Evolutionary conservation across 2,888 invertebrate species (phyloP), one percentile per base, ranked within the genome.

Genomic region (Helobdella robusta): DNA sequence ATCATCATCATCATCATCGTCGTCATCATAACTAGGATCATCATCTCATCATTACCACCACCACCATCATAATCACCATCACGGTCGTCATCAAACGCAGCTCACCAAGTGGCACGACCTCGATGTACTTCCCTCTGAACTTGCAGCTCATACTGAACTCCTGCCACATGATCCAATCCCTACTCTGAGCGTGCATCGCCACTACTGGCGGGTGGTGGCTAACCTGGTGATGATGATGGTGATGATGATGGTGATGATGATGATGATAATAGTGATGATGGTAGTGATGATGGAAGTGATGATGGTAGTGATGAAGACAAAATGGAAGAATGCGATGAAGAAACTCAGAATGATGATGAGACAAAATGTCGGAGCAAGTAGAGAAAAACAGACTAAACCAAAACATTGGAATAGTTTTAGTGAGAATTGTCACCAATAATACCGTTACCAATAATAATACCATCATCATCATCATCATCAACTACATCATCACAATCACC

Each of bases 91-190:
- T n/a, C n/a, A n/a, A n/a, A n/a, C n/a, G n/a, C n/a, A n/a, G n/a
- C 68, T 68, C 59, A 77, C 86, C 86, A 69, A 84, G 76, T 23
- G 85, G 84, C 66, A 84, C 83, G 68, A 87, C 84, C 69, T 80
- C 81, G 69, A 98, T 85, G 82, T 97, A 98, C 83, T 97, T 97
- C 72, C 98, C 98, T 69, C 98, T 85, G 82, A 98, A 98, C 83
- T 97, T 97, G 76, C 92, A 93, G 67, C 93, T 91, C 94, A 98
- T 94, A 58, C 94, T 92, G 82, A 98, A 97, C 82, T 98, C 98
- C 82, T 97, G 97, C 91, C 92, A 95, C 80, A 89, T 89, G 71
- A 84, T 85, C 98, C 98, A 99, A 46, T 85, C 85, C 70, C 82
- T 82, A 18, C 94, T 93, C 81, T 95, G 93, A 78, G 91, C 90